These are phyloP conservation scores for Drosophila quasianomalipes DNA, from an alignment of 2,888 invertebrate species.

Conservation along the genomic window DNA sequence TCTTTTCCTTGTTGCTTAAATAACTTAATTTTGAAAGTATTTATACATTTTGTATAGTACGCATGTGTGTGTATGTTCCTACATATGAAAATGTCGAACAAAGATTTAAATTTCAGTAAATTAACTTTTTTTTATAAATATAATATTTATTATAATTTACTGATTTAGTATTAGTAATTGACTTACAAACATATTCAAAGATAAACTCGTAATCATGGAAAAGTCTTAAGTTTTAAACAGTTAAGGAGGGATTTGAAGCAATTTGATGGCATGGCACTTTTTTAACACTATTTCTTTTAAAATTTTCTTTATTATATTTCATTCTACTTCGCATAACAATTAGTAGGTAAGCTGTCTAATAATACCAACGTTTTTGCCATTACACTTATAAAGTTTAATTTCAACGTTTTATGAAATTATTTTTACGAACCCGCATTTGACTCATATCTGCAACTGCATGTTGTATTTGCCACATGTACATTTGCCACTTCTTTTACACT, in stretches of 20 bases:
- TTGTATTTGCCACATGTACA: conserved; percentile 12
- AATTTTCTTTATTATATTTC: background rate
- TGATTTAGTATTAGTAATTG: background rate
- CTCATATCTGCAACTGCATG: conserved; percentile 12
- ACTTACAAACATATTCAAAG: background rate
- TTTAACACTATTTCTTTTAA: background rate
- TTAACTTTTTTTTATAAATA: background rate
- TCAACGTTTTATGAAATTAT: background rate
- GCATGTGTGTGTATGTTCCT: background rate
- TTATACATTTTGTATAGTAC: background rate
- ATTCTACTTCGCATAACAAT: background rate
- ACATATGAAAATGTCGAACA: background rate
- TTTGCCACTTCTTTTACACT: conserved; percentile 34
- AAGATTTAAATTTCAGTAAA: background rate
- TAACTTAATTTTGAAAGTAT: conserved; percentile 15
- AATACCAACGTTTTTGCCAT: background rate
- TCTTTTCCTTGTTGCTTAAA: conserved; percentile 28
- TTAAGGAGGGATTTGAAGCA: background rate
- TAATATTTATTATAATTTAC: background rate
- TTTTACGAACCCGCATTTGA: background rate
- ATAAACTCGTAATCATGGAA: background rate
- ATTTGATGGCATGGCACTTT: background rate
- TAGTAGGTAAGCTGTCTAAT: background rate
- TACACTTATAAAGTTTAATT: background rate
- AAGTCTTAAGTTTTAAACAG: background rate